Evolutionary conservation across 2,888 invertebrate genomes (phyloP).

Genomic region (Schizotus pectinicornis): DNA sequence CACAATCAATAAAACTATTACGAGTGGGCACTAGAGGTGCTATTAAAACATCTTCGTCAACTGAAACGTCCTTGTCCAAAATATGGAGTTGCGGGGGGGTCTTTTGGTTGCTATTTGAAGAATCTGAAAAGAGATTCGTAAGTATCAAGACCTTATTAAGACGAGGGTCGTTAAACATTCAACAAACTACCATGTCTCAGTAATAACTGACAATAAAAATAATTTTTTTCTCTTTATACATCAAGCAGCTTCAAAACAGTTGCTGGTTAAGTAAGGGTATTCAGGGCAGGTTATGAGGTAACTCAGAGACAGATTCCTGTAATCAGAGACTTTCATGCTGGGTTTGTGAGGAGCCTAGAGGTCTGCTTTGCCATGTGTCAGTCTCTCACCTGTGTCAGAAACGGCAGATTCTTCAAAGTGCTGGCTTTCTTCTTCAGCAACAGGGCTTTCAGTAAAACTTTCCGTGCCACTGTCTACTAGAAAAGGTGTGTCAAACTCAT

Average conservation of each 20-base stretch:
- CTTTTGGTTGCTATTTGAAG: slow-evolving; percentile 8
- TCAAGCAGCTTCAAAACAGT: too few relatives aligned
- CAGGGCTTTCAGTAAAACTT: slow-evolving; percentile 45
- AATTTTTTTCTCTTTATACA: too few relatives aligned
- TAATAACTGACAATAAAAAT: too few relatives aligned
- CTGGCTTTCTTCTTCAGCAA: slow-evolving; percentile 45
- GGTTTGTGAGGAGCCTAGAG: too few relatives aligned
- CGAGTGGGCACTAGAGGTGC: slow-evolving; percentile 42
- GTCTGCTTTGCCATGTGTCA: too few relatives aligned
- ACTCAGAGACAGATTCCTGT: too few relatives aligned
- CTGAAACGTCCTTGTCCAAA: slow-evolving; percentile 47
- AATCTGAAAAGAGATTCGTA: slow-evolving; percentile 4
- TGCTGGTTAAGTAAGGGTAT: too few relatives aligned
- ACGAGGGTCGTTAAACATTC: too few relatives aligned
- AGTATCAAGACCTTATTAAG: too few relatives aligned
- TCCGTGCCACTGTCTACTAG: slow-evolving; percentile 50
- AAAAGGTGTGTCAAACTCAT: slow-evolving; percentile 46
- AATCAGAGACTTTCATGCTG: too few relatives aligned
- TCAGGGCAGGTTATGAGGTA: too few relatives aligned
- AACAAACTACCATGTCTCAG: too few relatives aligned
- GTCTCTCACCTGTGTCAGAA: slow-evolving; percentile 43
- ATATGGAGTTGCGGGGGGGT: slow-evolving; percentile 24
- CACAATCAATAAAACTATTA: neutral
- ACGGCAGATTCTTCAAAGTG: slow-evolving; percentile 42
- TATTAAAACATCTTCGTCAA: slow-evolving; percentile 46